Conservation (phyloP, 1,140 invertebrate species). For the Oryzaephilus surinamensis region DNA sequence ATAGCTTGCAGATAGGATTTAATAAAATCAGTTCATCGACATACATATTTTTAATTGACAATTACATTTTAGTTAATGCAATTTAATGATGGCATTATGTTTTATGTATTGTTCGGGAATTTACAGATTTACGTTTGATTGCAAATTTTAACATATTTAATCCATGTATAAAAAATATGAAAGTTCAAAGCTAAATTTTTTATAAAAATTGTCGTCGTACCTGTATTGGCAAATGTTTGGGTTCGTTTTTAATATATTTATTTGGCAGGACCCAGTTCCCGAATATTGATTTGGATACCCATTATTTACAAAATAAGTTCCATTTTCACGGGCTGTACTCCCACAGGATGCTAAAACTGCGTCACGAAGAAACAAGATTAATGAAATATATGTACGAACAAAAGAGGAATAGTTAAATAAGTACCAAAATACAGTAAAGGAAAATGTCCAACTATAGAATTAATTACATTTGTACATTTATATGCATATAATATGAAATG, state of each 20-base stretch:
- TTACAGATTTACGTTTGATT: not conserved
- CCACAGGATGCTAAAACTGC: conserved; percentile 67
- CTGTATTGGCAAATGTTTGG: conserved; percentile 72
- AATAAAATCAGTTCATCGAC: too few species aligned
- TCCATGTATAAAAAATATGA: not conserved
- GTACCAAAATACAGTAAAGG: too few species aligned
- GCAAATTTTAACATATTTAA: not conserved
- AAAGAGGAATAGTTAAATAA: too few species aligned
- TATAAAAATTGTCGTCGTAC: conserved; percentile 34
- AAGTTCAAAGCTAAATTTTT: not conserved
- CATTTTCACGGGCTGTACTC: conserved; percentile 62
- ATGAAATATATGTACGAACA: not conserved
- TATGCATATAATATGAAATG: too few species aligned
- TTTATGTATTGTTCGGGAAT: too few species aligned
- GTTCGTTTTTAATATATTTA: conserved; percentile 64
- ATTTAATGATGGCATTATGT: too few species aligned
- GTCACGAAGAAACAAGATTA: conserved; percentile 11
- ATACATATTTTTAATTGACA: too few species aligned
- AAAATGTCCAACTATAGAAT: too few species aligned
- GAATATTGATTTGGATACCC: conserved; percentile 66
- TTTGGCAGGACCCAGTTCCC: conserved; percentile 68
- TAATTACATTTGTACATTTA: too few species aligned
- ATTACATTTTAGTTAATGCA: too few species aligned
- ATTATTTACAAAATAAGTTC: conserved; percentile 72
- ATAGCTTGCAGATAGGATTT: too few species aligned